These are phyloP conservation scores for Mesoclemmys tuberculata DNA, from an alignment of 2,113 vertebrate species.

Conservation along the genomic window DNA sequence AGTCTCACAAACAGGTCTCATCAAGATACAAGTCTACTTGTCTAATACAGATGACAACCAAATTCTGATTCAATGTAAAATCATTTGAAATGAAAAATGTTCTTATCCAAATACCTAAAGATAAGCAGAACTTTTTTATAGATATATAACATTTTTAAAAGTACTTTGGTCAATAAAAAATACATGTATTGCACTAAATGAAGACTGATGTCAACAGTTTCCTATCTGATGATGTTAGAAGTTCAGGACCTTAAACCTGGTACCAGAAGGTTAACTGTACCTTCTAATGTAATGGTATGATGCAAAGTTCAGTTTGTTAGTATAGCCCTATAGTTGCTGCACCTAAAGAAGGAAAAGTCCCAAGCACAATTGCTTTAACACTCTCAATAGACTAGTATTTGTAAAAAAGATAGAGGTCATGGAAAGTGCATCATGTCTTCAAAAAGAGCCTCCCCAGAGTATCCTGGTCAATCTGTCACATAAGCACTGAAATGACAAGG, in stretches of 20 bases:
- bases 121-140: not conserved
- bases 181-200: not conserved
- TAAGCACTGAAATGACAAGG: not conserved
- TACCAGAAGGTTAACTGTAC: slow-evolving; percentile 16
- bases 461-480: not conserved
- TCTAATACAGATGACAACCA: not conserved
- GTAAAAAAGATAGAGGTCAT: not conserved
- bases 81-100: slow-evolving; percentile 1
- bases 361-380: not conserved
- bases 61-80: slow-evolving; percentile 10
- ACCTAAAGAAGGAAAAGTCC: not conserved
- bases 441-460: not conserved
- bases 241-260: not conserved
- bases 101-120: not conserved
- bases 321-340: not conserved
- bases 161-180: not conserved
- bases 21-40: accelerated
- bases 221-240: not conserved
- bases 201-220: not conserved
- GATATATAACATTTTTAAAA: not conserved
- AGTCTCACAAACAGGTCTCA: not conserved
- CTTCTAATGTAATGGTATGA: not conserved
- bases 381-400: not conserved
- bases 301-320: not conserved
- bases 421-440: not conserved